Percentiles rank a stretch among this genome's conserved stretches.
Evolutionary conservation across 2,797 vertebrate species (phyloP).

Genomic region (Linurgus olivaceus): DNA sequence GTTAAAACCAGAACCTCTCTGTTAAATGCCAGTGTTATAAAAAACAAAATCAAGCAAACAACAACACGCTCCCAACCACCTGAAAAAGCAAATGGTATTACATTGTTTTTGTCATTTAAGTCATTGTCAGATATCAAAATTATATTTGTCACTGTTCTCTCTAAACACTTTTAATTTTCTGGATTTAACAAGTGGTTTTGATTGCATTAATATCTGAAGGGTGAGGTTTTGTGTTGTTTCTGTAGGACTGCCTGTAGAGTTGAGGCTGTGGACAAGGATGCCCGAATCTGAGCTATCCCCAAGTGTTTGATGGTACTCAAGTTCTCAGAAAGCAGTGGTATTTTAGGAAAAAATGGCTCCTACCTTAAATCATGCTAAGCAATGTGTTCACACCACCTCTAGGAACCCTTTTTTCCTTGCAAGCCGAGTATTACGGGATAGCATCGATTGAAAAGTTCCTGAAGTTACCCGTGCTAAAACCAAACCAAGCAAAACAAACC

Average conservation of each 20-base stretch:
- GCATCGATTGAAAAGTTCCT: background rate
- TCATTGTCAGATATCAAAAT: background rate
- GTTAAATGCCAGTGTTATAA: background rate
- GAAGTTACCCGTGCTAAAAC: fast-evolving
- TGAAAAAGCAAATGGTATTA: background rate
- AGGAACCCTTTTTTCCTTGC: background rate
- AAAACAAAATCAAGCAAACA: background rate
- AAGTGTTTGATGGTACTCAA: background rate
- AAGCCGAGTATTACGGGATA: too few relatives aligned
- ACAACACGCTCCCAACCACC: background rate
- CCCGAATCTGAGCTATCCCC: background rate
- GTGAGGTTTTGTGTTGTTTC: background rate
- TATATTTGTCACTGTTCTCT: background rate
- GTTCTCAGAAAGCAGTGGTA: background rate
- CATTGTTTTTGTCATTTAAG: background rate
- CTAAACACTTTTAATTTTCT: background rate
- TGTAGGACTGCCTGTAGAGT: background rate
- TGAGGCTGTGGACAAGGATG: background rate
- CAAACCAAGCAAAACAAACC: background rate
- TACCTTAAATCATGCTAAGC: background rate
- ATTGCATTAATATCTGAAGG: background rate
- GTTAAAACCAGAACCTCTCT: background rate
- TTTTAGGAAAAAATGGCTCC: background rate
- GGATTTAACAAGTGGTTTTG: background rate
- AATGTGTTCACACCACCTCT: background rate